Evolutionary conservation across 2,113 vertebrate species (phyloP), one percentile per base, ranked within the genome.

Genomic region (Rhineura floridana): DNA sequence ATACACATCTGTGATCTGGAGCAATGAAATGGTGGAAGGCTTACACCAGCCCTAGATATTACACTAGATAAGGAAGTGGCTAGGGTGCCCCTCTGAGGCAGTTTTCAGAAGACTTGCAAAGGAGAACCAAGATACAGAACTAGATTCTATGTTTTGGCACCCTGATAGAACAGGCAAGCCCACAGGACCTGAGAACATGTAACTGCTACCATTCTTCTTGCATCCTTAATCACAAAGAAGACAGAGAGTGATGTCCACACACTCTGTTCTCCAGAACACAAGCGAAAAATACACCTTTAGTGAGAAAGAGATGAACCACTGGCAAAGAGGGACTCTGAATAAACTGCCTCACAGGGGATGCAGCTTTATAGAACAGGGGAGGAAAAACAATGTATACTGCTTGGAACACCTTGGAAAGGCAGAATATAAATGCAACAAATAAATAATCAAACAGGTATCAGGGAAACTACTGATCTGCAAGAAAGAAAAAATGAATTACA

Each of bases 401-500:
- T 33, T 85, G 30, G 46, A 67, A 46, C 52, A 46, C 21, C 23
- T 84, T 52, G n/a, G 65, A 72, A 25, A 84, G 9, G 21, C 23
- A 7, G 23, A 2, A 70, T 39, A 52, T 70, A 50, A 83, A 70
- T 28, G n/a, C 8, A 83, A 25, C 65, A 52, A 39, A 15, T 50
- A 50, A 75, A 44, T 21, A 63, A 46, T 12, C 36, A 72, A 62
- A 55, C 21, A 11, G 4, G 72, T 1, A 55, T 52, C 15, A 83
- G 23, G 30, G 8, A 81, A 11, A 80, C 10, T 10, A 42, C 59
- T 42, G 59, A 50, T 92, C 89, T 30, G 80, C 39, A 83, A 11
- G 30, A 89, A 87, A 55, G 48, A 91, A 84, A 28, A 72, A 89
- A 89, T 91, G 70, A 17, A 87, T 13, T 90, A 84, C n/a, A 83